Conservation (phyloP, 2,888 invertebrate species). For the Cephus spinipes region DNA sequence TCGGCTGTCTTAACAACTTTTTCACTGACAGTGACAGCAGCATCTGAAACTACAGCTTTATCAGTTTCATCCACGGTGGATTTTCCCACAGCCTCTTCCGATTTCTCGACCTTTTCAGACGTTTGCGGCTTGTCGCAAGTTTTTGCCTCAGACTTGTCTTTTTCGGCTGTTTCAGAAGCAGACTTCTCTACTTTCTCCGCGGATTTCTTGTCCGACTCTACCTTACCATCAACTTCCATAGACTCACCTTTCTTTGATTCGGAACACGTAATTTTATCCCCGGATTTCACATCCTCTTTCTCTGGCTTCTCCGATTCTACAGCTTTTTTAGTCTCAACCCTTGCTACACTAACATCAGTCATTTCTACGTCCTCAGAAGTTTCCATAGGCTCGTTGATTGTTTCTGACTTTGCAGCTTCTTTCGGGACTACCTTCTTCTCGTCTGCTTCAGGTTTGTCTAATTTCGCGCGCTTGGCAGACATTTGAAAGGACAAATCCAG, state of each 20-base stretch:
- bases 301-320: constrained; percentile 15
- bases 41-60: constrained; percentile 7
- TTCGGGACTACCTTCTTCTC: constrained; percentile 22
- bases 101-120: not conserved
- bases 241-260: constrained; percentile 26
- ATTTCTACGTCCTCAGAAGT: constrained; percentile 53
- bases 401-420: constrained; percentile 20
- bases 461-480: constrained; percentile 58
- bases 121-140: constrained; percentile 4
- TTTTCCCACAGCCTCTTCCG: constrained; percentile 29
- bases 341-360: constrained; percentile 39
- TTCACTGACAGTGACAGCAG: not conserved
- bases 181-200: constrained; percentile 24
- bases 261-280: constrained; percentile 37
- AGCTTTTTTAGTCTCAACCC: constrained; percentile 21
- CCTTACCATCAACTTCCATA: constrained; percentile 14
- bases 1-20: not conserved
- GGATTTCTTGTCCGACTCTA: constrained; percentile 23
- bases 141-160: constrained; percentile 22
- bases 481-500: constrained; percentile 68
- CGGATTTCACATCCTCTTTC: constrained; percentile 51
- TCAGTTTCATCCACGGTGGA: constrained; percentile 22
- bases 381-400: constrained; percentile 53
- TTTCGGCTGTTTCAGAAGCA: constrained; percentile 24
- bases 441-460: constrained; percentile 41